phyloP scores from a whole-genome alignment of 2,113 vertebrate species.

The Carassius carassius region DNA sequence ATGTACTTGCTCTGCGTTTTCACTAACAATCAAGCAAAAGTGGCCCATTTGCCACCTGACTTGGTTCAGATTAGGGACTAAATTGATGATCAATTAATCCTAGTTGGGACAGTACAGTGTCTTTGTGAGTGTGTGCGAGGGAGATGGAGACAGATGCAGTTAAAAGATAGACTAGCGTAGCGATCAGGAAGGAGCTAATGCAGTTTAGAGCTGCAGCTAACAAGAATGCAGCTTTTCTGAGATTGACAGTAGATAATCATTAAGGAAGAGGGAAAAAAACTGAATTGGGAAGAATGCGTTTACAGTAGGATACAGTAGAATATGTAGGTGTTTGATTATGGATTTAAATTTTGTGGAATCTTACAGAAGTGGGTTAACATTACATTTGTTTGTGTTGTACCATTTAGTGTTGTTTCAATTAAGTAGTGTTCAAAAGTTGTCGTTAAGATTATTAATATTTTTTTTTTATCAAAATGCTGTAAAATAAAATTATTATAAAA shows the following conservation, averaged over 20 bases:
- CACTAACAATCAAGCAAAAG: constrained; percentile 99
- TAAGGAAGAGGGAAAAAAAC: too few species aligned
- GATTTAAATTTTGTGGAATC: not conserved
- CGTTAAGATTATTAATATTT: too few species aligned
- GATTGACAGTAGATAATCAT: constrained; percentile 32
- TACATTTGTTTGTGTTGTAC: not conserved
- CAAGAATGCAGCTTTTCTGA: constrained; percentile 72
- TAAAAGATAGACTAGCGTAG: constrained; percentile 89
- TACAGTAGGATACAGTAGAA: too few species aligned
- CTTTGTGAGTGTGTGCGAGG: constrained; percentile 29
- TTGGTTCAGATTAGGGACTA: constrained; percentile 98
- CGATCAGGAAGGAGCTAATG: constrained; percentile 83
- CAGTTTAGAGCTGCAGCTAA: constrained; percentile 81
- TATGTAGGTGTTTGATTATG: not conserved
- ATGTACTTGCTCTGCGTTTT: constrained; percentile 96
- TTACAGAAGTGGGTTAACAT: not conserved
- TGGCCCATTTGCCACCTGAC: constrained; percentile 99
- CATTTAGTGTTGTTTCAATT: too few species aligned
- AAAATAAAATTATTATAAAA: too few species aligned
- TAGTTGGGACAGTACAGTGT: constrained; percentile 92
- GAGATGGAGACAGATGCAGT: constrained; percentile 82
- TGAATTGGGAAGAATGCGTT: too few species aligned
- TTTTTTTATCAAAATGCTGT: too few species aligned
- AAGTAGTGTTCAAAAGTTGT: too few species aligned
- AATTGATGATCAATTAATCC: constrained; percentile 99